These are phyloP conservation scores for Coregonus sp. DNA, from an alignment of 2,797 vertebrate genomes.

Conservation along the genomic window DNA sequence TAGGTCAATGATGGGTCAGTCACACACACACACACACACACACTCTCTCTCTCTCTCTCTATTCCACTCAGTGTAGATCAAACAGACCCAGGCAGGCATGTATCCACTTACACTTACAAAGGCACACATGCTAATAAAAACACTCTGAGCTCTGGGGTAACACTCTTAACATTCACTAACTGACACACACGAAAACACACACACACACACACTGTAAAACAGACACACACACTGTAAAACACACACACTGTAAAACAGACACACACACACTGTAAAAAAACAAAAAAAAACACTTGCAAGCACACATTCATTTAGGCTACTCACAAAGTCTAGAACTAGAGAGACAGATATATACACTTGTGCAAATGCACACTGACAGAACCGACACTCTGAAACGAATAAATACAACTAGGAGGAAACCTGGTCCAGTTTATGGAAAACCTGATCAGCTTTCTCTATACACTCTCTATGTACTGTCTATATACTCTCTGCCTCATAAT, in stretches of 20 bases:
- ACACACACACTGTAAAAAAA: slow-evolving; percentile 15
- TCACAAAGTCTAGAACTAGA: slow-evolving; percentile 42
- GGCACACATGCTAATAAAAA: slow-evolving; percentile 71
- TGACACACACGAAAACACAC: slow-evolving; percentile 29
- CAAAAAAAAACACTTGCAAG: slow-evolving; percentile 40
- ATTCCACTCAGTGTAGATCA: slow-evolving; percentile 55
- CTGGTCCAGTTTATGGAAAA: slow-evolving; percentile 45
- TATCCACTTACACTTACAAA: slow-evolving; percentile 54
- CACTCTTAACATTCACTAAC: slow-evolving; percentile 69
- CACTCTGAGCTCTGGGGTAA: slow-evolving; percentile 62
- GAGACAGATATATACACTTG: background rate
- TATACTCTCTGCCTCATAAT: slow-evolving; percentile 36
- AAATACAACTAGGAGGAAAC: slow-evolving; percentile 5
- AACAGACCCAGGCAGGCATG: slow-evolving; percentile 50
- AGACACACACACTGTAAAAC: slow-evolving; percentile 15
- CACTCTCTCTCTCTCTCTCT: background rate
- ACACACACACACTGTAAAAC: slow-evolving; percentile 25
- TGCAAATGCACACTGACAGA: slow-evolving; percentile 5
- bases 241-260: slow-evolving; percentile 25
- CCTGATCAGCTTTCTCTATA: slow-evolving; percentile 47
- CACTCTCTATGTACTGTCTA: slow-evolving; percentile 45
- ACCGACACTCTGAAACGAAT: background rate
- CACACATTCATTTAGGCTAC: background rate
- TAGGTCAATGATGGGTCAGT: slow-evolving; percentile 53
- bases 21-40: background rate